Conservation (phyloP, 1,140 invertebrate species). For the Phocides pigmalion region DNA sequence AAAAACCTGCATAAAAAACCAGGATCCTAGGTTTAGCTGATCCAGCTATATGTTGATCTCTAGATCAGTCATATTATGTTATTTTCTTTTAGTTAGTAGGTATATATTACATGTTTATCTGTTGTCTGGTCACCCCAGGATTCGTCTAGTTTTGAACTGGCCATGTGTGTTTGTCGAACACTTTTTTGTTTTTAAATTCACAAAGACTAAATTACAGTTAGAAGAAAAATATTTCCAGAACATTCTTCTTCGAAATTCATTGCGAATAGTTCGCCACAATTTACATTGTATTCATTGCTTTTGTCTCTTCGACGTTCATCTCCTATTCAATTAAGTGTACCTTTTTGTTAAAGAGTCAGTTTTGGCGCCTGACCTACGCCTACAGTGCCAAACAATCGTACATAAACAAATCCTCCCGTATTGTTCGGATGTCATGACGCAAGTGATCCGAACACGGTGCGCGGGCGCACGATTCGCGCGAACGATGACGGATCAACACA, state of each 20-base stretch:
- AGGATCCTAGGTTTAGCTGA: too few species aligned
- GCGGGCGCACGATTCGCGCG: constrained; percentile 30
- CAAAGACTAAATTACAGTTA: constrained; percentile 11
- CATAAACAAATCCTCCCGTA: constrained; percentile 33
- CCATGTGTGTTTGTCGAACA: too few species aligned
- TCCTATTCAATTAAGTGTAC: constrained; percentile 26
- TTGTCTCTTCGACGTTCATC: constrained; percentile 31
- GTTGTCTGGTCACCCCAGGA: too few species aligned
- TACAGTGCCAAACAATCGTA: constrained; percentile 38
- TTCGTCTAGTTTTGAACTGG: too few species aligned
- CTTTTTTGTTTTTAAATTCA: too few species aligned
- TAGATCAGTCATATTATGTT: too few species aligned
- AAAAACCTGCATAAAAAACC: too few species aligned
- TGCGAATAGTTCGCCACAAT: background rate
- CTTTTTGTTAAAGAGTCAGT: constrained; percentile 12
- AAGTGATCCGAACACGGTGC: constrained; percentile 34
- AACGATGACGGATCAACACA: constrained; percentile 36
- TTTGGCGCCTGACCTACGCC: constrained; percentile 32
- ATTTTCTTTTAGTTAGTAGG: too few species aligned
- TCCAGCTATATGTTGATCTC: too few species aligned
- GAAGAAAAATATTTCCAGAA: constrained; percentile 1
- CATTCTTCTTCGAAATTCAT: constrained; percentile 2
- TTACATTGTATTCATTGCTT: constrained; percentile 29
- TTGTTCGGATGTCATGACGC: constrained; percentile 35
- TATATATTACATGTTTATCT: too few species aligned